Conservation (phyloP, 2,113 vertebrate genomes). For the Pseudonaja textilis region DNA sequence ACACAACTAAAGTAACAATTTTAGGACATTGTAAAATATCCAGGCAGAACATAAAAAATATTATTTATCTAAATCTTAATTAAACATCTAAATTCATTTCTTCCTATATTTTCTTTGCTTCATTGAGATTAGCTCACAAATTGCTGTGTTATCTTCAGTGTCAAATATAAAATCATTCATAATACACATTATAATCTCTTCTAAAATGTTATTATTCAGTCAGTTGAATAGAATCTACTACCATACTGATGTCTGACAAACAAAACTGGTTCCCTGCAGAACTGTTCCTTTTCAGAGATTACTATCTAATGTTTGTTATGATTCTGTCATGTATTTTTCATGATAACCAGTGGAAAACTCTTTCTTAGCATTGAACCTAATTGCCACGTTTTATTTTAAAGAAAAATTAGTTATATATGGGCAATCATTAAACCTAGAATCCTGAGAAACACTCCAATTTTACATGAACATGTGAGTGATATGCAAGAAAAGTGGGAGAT, state of each 20-base stretch:
- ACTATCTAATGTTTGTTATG: slow-evolving; percentile 10
- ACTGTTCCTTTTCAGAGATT: slow-evolving; percentile 11
- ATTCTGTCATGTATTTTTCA: slow-evolving; percentile 35
- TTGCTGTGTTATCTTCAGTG: neutral
- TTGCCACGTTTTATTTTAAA: slow-evolving; percentile 29
- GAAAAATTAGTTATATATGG: slow-evolving; percentile 30
- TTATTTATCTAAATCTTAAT: neutral
- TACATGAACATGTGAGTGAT: slow-evolving; percentile 46
- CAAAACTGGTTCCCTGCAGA: slow-evolving; percentile 16
- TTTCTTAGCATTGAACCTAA: slow-evolving; percentile 46
- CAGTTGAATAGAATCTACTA: neutral
- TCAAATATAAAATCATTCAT: slow-evolving; percentile 5
- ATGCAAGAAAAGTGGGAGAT: slow-evolving; percentile 19
- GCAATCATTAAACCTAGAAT: slow-evolving; percentile 33
- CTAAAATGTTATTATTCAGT: neutral
- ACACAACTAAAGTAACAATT: neutral
- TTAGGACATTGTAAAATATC: neutral
- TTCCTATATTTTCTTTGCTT: neutral
- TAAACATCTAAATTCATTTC: neutral
- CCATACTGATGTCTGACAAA: neutral
- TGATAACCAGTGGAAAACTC: slow-evolving; percentile 21
- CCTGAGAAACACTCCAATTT: neutral
- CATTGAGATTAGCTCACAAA: neutral
- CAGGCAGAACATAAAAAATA: neutral
- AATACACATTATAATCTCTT: neutral